Base-by-base conservation (phyloP, 2,797 vertebrate genomes). In the Pipistrellus pygmaeus region DNA sequence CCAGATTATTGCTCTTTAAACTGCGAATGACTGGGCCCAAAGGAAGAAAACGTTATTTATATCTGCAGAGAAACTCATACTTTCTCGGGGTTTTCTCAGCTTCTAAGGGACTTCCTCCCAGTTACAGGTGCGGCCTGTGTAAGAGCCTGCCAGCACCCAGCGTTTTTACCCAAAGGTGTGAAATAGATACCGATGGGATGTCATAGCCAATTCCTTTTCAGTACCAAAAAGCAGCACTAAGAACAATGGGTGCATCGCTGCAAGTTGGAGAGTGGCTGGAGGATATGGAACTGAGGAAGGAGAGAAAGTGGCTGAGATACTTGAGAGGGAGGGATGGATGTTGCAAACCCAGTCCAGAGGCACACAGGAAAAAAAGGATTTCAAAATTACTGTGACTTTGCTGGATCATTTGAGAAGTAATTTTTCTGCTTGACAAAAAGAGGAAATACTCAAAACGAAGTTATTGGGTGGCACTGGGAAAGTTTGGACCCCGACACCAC, bases 331-430 rank as follows among this genome's bases (percentile, higher is more conserved):
- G 51, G 35, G 48, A 48, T 5, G 25, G 1, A 12, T 10, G n/a
- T n/a, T n/a, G 5, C 23, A 53, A 66, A 72, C 27, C 14, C 25
- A 35, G 32, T n/a, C 30, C 13, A 32, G 17, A 48, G 48, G 46
- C 72, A 71, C 9, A 3, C 62, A 13, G 35, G 86, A 72, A 82
- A 82, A 82, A 75, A 57, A 86, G 18, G 25, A 66, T 60, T 85
- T 85, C 14, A 10, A 76, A 82, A 48, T 78, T 38, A 64, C 17
- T 13, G 12, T 89, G 88, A 76, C 32, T 91, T 95, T 23, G 4
- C 9, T 82, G 46, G 25, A 53, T n/a, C 71, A 44, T 60, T 64
- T 86, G 71, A 87, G 77, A 90, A 94, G 86, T 82, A 20, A 32
- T 27, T 81, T 75, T 78, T 53, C 21, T 6, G 46, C 27, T 90